Base-by-base conservation (phyloP, 2,797 vertebrate species). In the Heliangelus exortis region DNA sequence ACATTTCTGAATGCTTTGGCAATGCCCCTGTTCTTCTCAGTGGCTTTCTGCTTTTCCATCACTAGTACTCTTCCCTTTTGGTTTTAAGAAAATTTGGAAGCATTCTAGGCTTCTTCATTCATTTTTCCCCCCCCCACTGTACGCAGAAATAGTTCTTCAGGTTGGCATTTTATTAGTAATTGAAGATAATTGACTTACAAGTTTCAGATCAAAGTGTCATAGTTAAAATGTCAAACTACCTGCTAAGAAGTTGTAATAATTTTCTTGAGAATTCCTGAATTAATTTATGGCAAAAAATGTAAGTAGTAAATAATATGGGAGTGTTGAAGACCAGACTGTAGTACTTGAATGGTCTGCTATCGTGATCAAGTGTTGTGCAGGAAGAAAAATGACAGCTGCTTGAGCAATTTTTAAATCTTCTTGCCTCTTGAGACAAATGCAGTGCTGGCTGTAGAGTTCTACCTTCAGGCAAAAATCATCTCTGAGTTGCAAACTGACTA, bases 401-500 rank as follows among this genome's bases (percentile, higher is more conserved):
- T 62, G 48, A 92, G 54, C 55, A 69, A 36, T 87, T 93, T 90
- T 90, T 54, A 91, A 80, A 19, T 84, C 54, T 45, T 91, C 22
- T 74, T 91, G 8, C 55, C 84, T 89, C 87, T 59, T 50, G 89
- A 93, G 90, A 91, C 33, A 71, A 92, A 85, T 85, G 54, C 61
- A 47, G 1, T 72, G 47, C 63, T 92, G 69, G 84, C 88, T 93
- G 69, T 66, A 66, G 85, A 89, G 39, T 75, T 91, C 67, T 84
- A 63, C 91, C 94, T 73, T 88, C 41, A 69, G 93, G 91, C 89
- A 91, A 62, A 86, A 93, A 78, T 95, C 20, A 66, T 91, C 66
- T 91, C 74, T 86, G 82, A 86, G 26, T 39, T 91, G 91, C 84
- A 84, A 93, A 79, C 82, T 67, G 62, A 69, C 87, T 93, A 1